Conservation (phyloP, 2,888 invertebrate genomes). For the Physocephala rufipes region DNA sequence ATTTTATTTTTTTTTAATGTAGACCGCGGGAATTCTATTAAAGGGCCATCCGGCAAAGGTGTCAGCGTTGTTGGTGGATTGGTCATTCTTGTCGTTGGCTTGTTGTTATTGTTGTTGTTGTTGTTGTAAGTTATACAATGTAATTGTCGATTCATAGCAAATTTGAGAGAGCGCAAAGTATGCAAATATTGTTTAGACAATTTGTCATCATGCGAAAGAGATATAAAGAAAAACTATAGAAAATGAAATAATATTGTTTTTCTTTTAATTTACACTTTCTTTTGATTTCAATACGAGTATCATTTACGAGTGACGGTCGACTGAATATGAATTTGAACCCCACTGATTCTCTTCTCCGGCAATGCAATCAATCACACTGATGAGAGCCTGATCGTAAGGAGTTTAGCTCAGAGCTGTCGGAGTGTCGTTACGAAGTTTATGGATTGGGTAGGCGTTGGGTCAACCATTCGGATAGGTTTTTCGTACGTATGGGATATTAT, state of each 20-base stretch:
- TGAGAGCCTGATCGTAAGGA: background rate
- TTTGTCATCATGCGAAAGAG: background rate
- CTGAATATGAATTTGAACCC: background rate
- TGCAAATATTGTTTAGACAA: too few species aligned
- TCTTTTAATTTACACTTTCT: slow-evolving; percentile 17
- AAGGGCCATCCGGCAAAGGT: too few species aligned
- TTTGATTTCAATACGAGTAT: slow-evolving; percentile 6
- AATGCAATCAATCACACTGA: slow-evolving; percentile 13
- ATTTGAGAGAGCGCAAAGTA: too few species aligned
- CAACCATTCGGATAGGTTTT: background rate
- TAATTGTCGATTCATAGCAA: too few species aligned
- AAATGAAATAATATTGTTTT: slow-evolving; percentile 23
- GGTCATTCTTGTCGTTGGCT: too few species aligned
- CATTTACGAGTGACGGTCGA: background rate
- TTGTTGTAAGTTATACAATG: too few species aligned
- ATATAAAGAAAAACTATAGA: slow-evolving; percentile 12
- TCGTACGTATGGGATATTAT: background rate
- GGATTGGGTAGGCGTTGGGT: background rate
- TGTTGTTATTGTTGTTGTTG: too few species aligned
- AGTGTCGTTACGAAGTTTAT: slow-evolving; percentile 1
- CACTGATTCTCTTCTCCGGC: slow-evolving; percentile 2
- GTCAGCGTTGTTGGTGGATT: too few species aligned
- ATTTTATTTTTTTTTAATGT: too few species aligned
- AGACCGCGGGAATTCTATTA: too few species aligned
- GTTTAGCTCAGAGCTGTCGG: too few species aligned